These are phyloP conservation scores for Puma concolor DNA, from an alignment of 2,113 vertebrate species.

Conservation along the genomic window DNA sequence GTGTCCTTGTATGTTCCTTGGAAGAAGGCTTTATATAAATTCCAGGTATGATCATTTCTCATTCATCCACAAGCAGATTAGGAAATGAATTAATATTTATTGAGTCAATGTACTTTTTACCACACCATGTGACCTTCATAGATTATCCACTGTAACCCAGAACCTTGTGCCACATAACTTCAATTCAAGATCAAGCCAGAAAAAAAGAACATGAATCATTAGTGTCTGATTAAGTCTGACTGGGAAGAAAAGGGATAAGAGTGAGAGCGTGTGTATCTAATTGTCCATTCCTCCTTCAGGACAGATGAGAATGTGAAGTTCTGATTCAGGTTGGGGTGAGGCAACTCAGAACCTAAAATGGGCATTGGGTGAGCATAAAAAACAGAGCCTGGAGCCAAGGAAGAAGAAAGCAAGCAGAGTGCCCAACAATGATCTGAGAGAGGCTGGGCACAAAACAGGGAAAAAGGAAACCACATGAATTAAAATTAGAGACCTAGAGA, in stretches of 20 bases:
- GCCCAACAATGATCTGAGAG: background rate
- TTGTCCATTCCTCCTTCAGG: background rate
- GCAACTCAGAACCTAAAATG: background rate
- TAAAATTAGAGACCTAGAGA: conserved; percentile 22
- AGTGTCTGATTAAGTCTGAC: background rate
- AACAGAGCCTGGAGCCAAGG: background rate
- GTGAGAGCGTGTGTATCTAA: background rate
- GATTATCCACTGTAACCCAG: background rate
- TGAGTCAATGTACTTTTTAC: conserved; percentile 10
- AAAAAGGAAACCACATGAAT: conserved; percentile 5
- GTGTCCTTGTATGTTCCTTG: conserved; percentile 40
- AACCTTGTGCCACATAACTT: background rate
- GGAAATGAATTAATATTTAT: conserved; percentile 52
- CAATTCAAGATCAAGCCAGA: conserved; percentile 34
- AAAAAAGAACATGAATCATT: conserved; percentile 13
- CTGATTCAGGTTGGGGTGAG: background rate
- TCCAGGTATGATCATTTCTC: conserved; percentile 20
- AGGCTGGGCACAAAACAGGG: background rate
- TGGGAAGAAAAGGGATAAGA: background rate
- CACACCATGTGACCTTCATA: background rate
- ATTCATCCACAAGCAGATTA: conserved; percentile 1
- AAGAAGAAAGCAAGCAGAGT: background rate
- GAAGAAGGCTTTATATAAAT: conserved; percentile 33
- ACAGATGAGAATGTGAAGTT: background rate
- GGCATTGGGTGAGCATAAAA: background rate